Base-by-base conservation (phyloP, 2,797 vertebrate species). In the Avahi laniger region DNA sequence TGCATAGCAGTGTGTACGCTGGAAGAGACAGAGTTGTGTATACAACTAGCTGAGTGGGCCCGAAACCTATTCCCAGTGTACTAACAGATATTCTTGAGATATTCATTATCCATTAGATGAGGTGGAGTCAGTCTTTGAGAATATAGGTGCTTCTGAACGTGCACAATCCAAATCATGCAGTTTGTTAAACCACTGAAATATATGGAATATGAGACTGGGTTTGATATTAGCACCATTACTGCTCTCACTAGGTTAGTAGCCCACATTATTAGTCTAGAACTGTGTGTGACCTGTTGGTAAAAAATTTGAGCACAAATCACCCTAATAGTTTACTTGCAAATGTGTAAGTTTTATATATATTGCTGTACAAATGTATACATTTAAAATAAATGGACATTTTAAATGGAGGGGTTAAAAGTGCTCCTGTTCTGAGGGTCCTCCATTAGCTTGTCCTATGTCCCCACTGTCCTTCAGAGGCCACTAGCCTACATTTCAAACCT, bases 331-430 rank as follows among this genome's bases (percentile, higher is more conserved):
- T 73, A 65, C 76, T 81, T 94, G 28, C 2, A 35, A 22, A 30
- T 80, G 73, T 90, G 5, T 43, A 46, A 54, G 57, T 91, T 84
- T 22, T 38, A 69, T 38, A 11, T 63, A 24, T 30, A 26, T 38
- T 76, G 24, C 24, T 59, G 6, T 50, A 63, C 22, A 78, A 35
- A 38, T 46, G 2, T 75, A 30, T 85, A 10, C 0, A 6, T 88
- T 28, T 70, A 18, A 69, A 61, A 50, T 73, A 65, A 69, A 61
- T 15, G 35, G 15, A 72, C 28, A 72, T 81, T 93, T 87, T 95
- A 52, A 87, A 26, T 15, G 9, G 59, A 52, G 41, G 35, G 22
- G 22, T 89, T 87, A 61, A 70, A 83, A 70, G 0, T 69, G 35
- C 35, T 91, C 4, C 12, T 41, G 2, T 76, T 46, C 63, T 63